A percentile compares a stretch with the other conserved stretches of the same genome.
Evolutionary conservation across 2,888 invertebrate genomes (phyloP).

Genomic region (Salticus scenicus): DNA sequence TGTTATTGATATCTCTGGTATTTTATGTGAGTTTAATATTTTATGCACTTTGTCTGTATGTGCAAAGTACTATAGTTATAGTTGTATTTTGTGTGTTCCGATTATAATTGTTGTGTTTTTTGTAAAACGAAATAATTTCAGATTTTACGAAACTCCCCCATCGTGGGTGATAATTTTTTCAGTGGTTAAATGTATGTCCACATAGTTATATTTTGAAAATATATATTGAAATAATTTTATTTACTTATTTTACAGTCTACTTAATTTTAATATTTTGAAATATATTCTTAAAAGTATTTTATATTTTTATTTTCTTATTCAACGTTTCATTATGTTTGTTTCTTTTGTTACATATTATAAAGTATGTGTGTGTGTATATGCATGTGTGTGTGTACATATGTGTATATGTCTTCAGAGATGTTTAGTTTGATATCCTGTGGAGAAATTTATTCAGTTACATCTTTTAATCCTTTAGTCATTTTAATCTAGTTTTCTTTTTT

Average conservation of each 20-base stretch:
- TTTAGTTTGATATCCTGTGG: not conserved
- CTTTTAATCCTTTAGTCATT: conserved; percentile 4
- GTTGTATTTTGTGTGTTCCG: conserved; percentile 46
- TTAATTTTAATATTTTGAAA: not conserved
- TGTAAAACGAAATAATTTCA: not conserved
- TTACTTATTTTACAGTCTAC: not conserved
- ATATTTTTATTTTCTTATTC: conserved; percentile 1
- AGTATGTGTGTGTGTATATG: not conserved
- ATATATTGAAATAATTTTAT: not conserved
- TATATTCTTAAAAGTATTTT: not conserved
- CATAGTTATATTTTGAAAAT: conserved; percentile 1
- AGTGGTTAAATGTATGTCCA: not conserved
- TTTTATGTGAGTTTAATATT: conserved; percentile 46
- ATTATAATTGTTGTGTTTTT: conserved; percentile 49
- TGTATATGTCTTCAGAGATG: not conserved
- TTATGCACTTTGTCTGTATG: conserved; percentile 40
- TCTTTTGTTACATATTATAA: not conserved
- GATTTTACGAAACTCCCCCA: not conserved
- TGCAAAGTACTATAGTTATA: conserved; percentile 38
- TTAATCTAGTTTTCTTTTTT: not conserved
- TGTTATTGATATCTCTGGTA: conserved; percentile 22
- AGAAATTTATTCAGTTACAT: not conserved
- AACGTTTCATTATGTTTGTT: not conserved
- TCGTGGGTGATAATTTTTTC: not conserved
- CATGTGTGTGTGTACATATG: not conserved